phyloP scores from a whole-genome alignment of 2,113 vertebrate genomes.

The Phylloscopus trochiloides region DNA sequence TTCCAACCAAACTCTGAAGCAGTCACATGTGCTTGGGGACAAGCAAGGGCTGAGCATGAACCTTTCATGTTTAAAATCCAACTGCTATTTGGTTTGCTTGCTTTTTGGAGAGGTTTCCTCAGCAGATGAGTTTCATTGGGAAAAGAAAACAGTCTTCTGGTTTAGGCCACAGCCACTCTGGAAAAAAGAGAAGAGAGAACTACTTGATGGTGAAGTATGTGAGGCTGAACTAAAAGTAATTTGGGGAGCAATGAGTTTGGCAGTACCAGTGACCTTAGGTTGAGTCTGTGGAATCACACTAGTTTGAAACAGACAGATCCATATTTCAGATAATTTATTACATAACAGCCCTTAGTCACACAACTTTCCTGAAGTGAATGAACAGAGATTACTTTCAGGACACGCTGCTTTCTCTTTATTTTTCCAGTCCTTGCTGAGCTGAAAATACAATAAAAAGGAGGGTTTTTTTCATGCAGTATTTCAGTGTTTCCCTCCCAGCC shows the following conservation, averaged over 20 bases:
- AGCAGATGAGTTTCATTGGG: background rate
- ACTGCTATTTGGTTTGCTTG: background rate
- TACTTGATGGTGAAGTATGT: background rate
- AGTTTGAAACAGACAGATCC: background rate
- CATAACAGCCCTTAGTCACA: background rate
- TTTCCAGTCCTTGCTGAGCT: background rate
- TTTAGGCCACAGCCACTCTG: background rate
- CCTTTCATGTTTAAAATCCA: background rate
- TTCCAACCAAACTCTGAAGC: background rate
- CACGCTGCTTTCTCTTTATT: background rate
- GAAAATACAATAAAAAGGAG: conserved; percentile 2
- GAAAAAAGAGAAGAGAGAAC: background rate
- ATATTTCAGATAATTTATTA: background rate
- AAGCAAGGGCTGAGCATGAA: background rate
- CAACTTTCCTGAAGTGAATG: background rate
- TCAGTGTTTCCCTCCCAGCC: background rate
- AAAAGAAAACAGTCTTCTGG: background rate
- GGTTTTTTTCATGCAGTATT: background rate
- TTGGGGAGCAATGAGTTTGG: background rate
- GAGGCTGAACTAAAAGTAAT: background rate
- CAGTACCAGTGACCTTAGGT: background rate
- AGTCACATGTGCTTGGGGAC: background rate
- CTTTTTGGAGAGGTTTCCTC: background rate
- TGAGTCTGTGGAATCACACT: background rate
- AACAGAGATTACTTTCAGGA: conserved; percentile 10